Evolutionary conservation across 2,797 vertebrate species (phyloP), one percentile per base, ranked within the genome.

Genomic region (Sebastes flavidus): DNA sequence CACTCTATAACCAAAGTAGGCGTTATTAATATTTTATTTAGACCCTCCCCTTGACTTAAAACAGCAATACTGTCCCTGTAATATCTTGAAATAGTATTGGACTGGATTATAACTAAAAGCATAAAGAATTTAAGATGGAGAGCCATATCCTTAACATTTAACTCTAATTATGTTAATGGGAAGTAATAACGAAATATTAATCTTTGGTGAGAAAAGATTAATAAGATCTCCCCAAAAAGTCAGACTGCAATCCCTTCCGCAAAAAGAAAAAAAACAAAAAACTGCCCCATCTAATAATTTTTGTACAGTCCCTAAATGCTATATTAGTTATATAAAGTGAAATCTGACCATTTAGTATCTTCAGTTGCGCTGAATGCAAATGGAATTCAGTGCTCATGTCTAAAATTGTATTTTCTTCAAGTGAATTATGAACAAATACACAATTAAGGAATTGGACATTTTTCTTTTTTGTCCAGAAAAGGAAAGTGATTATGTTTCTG

Each of bases 401-500:
- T 61, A 56, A 70, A 75, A 63, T n/a, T n/a, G 38, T 10, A 6
- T 63, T 68, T 68, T 66, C 38, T 62, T 38, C 5, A 27, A 8
- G n/a, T 75, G 18, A 74, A 73, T 78, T 61, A 65, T 34, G 22
- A 63, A 36, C n/a, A 52, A 79, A 62, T 61, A 25, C 54, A 71
- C 29, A 49, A 67, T 74, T 22, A 77, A 54, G 42, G 42, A 70
- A 62, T 60, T 75, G 38, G 30, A 83, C 55, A 65, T 87, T 67
- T 82, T 30, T 52, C 10, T 65, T 70, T 58, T 22, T 20, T 25
- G 2, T 36, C 29, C 22, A 62, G n/a, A 42, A 30, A 68, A 77
- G 46, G 34, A 86, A 87, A 90, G 77, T 84, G 86, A 89, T 84
- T 78, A 79, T 82, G 72, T 83, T 85, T 87, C 85, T 81, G 79